These are phyloP conservation scores for Sphaerodactylus townsendi DNA, from an alignment of 2,113 vertebrate species.

Conservation along the genomic window DNA sequence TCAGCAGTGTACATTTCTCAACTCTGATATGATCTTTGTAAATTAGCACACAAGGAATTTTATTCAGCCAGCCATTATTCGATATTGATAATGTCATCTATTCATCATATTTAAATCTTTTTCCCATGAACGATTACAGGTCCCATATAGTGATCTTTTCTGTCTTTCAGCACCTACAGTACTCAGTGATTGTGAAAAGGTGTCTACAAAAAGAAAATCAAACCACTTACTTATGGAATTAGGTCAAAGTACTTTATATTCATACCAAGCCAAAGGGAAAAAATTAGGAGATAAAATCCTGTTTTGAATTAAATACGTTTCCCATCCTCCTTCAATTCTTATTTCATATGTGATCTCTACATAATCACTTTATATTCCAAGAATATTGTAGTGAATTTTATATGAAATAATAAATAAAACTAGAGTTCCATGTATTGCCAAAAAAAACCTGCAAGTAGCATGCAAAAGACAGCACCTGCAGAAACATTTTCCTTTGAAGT, in stretches of 20 bases:
- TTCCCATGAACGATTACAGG: slow-evolving; percentile 6
- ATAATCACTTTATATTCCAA: slow-evolving; percentile 4
- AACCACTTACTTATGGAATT: slow-evolving; percentile 25
- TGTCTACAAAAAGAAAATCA: slow-evolving; percentile 8
- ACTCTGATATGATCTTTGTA: slow-evolving; percentile 45
- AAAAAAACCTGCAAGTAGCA: slow-evolving; percentile 15
- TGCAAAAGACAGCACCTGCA: slow-evolving; percentile 19
- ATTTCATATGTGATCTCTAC: background rate
- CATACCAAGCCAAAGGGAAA: slow-evolving; percentile 38
- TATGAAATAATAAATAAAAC: slow-evolving; percentile 15
- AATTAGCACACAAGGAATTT: slow-evolving; percentile 55
- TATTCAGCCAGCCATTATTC: slow-evolving; percentile 38
- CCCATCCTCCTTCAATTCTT: background rate
- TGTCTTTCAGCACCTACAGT: background rate
- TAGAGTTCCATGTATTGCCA: background rate
- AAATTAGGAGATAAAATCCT: slow-evolving; percentile 1
- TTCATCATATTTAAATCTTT: slow-evolving; percentile 38
- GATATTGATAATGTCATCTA: slow-evolving; percentile 41
- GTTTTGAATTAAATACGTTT: slow-evolving; percentile 32
- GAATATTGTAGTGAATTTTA: background rate
- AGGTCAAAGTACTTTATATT: slow-evolving; percentile 39
- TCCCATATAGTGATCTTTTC: slow-evolving; percentile 19
- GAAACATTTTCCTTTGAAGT: slow-evolving; percentile 1
- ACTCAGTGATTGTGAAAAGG: slow-evolving; percentile 16
- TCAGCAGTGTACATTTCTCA: slow-evolving; percentile 54